A percentile compares a stretch with the other conserved stretches of the same genome.
These are phyloP conservation scores for Heliconius charithonia DNA, from an alignment of 2,888 invertebrate species.

Conservation along the genomic window DNA sequence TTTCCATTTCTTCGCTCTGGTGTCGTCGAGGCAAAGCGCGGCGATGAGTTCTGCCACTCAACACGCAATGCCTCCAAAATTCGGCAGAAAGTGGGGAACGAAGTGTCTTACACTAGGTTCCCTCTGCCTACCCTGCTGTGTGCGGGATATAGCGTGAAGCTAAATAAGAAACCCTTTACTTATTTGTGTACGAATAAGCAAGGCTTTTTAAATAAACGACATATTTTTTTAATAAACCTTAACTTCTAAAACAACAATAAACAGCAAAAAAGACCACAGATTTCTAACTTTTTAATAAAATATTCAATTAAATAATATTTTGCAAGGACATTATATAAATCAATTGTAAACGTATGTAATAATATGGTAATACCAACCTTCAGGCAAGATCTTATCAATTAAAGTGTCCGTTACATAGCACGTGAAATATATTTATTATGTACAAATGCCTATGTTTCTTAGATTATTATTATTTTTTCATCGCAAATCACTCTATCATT, in stretches of 20 bases:
- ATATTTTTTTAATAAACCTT: not conserved
- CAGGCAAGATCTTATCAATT: slow-evolving; percentile 47
- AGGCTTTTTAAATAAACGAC: too few relatives aligned
- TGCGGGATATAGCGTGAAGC: too few relatives aligned
- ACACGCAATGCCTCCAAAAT: too few relatives aligned
- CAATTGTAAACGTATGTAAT: slow-evolving; percentile 48
- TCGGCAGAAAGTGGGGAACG: too few relatives aligned
- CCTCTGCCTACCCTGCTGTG: too few relatives aligned
- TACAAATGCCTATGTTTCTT: slow-evolving; percentile 32
- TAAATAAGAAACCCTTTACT: too few relatives aligned
- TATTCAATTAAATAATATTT: slow-evolving; percentile 36
- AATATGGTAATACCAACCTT: slow-evolving; percentile 49
- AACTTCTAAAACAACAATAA: not conserved
- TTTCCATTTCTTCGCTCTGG: too few relatives aligned
- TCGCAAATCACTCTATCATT: not conserved
- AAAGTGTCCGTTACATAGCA: slow-evolving; percentile 29
- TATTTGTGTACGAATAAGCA: too few relatives aligned
- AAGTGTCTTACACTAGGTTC: too few relatives aligned
- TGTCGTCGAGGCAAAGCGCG: too few relatives aligned
- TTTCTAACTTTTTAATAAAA: slow-evolving; percentile 14
- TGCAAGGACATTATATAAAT: slow-evolving; percentile 46
- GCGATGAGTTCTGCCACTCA: too few relatives aligned
- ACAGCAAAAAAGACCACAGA: slow-evolving; percentile 4
- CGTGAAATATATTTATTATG: slow-evolving; percentile 32
- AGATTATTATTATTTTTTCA: slow-evolving; percentile 34